Conservation (phyloP, 2,113 vertebrate species). For the Fukomys damarensis region DNA sequence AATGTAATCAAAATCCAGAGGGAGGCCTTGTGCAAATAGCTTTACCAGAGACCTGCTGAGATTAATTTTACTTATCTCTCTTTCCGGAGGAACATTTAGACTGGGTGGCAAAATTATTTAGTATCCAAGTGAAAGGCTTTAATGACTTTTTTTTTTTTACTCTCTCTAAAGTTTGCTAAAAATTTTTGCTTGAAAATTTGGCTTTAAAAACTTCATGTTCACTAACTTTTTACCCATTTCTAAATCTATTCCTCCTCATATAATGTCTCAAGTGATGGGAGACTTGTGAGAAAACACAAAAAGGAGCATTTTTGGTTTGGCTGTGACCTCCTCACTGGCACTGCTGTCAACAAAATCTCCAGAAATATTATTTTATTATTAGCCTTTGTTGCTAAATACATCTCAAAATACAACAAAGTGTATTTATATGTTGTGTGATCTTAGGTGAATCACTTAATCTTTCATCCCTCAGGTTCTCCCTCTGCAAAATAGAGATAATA, state of each 20-base stretch:
- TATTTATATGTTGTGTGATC: not conserved
- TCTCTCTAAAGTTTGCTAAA: not conserved
- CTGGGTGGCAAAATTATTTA: constrained; percentile 45
- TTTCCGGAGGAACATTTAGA: constrained; percentile 35
- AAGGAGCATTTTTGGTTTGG: not conserved
- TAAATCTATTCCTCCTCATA: not conserved
- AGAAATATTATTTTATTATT: not conserved
- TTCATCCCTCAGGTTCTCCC: not conserved
- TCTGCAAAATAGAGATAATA: not conserved
- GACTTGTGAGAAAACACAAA: not conserved
- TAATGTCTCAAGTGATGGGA: not conserved
- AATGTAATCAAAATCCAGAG: constrained; percentile 63
- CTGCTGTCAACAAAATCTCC: not conserved
- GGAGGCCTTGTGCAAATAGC: constrained; percentile 6
- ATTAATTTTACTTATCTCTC: constrained; percentile 48
- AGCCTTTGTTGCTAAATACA: not conserved
- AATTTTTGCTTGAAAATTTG: too few species aligned
- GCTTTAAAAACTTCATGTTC: not conserved
- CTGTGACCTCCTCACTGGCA: not conserved
- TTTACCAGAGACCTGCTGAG: constrained; percentile 55
- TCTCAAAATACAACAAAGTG: not conserved
- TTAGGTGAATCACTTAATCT: not conserved
- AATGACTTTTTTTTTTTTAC: not conserved
- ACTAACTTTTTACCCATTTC: not conserved
- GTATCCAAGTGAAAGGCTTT: not conserved